These are phyloP conservation scores for Scatophagus argus DNA, from an alignment of 2,113 vertebrate species.

Conservation along the genomic window DNA sequence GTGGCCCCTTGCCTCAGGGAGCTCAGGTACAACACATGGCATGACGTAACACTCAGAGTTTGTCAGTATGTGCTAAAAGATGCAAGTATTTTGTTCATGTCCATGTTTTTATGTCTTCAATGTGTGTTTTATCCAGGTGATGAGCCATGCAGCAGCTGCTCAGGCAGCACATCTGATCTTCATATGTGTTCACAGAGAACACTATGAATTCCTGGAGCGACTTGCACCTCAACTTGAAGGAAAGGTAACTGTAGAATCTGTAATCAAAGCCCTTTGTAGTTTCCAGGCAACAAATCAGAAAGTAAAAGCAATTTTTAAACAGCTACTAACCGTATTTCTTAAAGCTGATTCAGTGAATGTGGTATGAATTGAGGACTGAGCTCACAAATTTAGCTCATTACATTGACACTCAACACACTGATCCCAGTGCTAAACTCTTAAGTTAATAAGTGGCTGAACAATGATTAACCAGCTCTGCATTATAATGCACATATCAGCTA, in stretches of 20 bases:
- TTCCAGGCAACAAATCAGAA: neutral
- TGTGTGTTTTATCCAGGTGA: conserved; percentile 71
- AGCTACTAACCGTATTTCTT: neutral
- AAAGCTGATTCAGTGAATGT: neutral
- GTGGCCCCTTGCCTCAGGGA: conserved; percentile 68
- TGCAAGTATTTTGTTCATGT: neutral
- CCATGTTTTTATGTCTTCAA: neutral
- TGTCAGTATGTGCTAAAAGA: neutral
- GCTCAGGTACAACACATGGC: conserved; percentile 65
- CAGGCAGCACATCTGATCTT: conserved; percentile 85
- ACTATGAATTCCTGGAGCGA: conserved; percentile 86
- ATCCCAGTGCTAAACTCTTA: neutral
- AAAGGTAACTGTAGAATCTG: conserved; percentile 79
- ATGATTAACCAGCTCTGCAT: neutral
- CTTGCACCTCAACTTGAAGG: conserved; percentile 83
- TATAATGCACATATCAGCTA: neutral
- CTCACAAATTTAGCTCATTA: no score
- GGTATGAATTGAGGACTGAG: neutral
- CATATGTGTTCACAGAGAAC: conserved; percentile 88
- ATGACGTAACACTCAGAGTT: neutral
- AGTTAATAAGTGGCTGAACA: neutral
- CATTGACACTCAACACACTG: neutral
- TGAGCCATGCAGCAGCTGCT: conserved; percentile 85
- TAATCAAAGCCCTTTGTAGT: neutral
- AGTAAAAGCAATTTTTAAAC: neutral